phyloP scores from a whole-genome alignment of 2,888 invertebrate species.

The Napeogenes sylphis region DNA sequence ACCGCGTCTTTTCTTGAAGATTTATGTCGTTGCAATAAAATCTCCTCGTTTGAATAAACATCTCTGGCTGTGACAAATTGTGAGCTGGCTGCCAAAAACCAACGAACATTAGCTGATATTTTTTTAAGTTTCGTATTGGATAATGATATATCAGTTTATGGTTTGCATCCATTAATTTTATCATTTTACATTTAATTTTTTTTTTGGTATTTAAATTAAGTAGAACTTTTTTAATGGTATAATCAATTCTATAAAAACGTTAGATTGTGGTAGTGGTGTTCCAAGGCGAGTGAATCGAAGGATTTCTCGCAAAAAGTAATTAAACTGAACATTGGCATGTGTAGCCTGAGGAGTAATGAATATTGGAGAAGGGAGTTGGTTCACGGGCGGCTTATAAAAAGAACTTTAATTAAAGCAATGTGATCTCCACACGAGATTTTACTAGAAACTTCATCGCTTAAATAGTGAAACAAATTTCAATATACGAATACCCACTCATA shows the following conservation, averaged over 20 bases:
- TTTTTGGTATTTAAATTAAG: too few species aligned
- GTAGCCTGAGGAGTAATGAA: slow-evolving; percentile 61
- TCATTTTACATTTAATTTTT: background rate
- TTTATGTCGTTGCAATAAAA: slow-evolving; percentile 75
- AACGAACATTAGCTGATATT: slow-evolving; percentile 65
- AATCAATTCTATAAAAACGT: too few species aligned
- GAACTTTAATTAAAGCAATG: slow-evolving; percentile 59
- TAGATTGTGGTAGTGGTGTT: background rate
- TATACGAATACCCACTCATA: background rate
- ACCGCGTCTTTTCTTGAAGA: slow-evolving; percentile 59
- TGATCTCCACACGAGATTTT: slow-evolving; percentile 47
- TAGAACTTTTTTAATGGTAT: too few species aligned
- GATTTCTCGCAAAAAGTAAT: slow-evolving; percentile 65
- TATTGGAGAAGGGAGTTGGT: slow-evolving; percentile 45
- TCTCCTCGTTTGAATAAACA: slow-evolving; percentile 75
- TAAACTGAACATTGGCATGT: slow-evolving; percentile 67
- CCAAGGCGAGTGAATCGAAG: slow-evolving; percentile 44
- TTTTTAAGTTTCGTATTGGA: slow-evolving; percentile 52
- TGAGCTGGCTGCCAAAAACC: slow-evolving; percentile 62
- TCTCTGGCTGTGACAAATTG: slow-evolving; percentile 71
- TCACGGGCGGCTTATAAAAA: slow-evolving; percentile 44
- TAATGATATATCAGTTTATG: slow-evolving; percentile 36
- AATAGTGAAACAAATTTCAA: slow-evolving; percentile 15
- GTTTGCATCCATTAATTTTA: background rate
- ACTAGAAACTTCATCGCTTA: slow-evolving; percentile 45